Evolutionary conservation across 2,113 vertebrate species (phyloP).

Genomic region (Holacanthus passer): DNA sequence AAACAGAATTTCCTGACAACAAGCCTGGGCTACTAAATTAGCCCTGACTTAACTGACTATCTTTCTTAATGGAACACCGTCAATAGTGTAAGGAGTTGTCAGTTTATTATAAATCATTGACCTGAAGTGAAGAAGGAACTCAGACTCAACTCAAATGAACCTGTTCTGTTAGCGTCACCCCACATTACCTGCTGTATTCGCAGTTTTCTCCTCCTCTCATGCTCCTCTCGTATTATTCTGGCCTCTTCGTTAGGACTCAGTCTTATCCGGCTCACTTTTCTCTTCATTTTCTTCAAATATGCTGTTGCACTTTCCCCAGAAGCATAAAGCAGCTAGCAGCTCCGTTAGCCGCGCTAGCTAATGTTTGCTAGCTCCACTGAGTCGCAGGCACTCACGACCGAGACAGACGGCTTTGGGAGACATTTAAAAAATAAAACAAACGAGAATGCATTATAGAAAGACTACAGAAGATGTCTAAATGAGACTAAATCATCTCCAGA

Average conservation of each 20-base stretch:
- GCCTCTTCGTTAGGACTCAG: constrained; percentile 96
- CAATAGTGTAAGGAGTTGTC: neutral
- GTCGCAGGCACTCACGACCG: neutral
- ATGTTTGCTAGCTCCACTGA: neutral
- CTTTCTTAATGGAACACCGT: neutral
- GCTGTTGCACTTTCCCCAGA: neutral
- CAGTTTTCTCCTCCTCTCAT: constrained; percentile 91
- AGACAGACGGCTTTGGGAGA: neutral
- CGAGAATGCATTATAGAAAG: rapidly evolving
- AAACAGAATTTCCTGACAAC: neutral
- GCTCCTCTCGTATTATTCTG: constrained; percentile 89
- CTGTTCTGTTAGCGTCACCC: neutral
- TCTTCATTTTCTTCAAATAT: constrained; percentile 84
- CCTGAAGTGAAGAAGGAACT: neutral
- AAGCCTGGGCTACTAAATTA: neutral
- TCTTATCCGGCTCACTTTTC: constrained; percentile 83
- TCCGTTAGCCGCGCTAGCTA: constrained; percentile 4
- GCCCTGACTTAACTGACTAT: neutral
- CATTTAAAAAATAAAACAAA: neutral
- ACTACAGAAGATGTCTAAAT: rapidly evolving
- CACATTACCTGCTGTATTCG: constrained; percentile 90
- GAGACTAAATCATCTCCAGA: rapidly evolving
- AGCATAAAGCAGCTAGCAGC: neutral
- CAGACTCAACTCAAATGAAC: neutral
- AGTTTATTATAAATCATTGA: neutral